Evolutionary conservation across 2,888 invertebrate species (phyloP).

Genomic region (Macrosiphum euphorbiae): DNA sequence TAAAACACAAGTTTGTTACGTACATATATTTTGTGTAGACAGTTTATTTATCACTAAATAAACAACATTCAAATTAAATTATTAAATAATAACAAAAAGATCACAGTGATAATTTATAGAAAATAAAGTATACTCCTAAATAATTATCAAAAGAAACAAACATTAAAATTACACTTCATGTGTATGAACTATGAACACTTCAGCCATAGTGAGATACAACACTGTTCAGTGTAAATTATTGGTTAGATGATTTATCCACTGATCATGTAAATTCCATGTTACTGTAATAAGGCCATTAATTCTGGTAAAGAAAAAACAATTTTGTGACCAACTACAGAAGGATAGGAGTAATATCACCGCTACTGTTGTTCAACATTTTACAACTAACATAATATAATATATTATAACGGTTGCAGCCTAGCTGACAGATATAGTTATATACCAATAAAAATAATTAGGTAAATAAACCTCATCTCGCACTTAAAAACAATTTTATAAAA

Average conservation of each 20-base stretch:
- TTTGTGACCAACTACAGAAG: neutral
- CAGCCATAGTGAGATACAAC: neutral
- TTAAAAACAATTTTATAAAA: conserved; percentile 9
- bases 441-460: neutral
- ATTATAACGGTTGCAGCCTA: neutral
- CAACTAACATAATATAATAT: neutral
- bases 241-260: neutral
- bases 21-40: neutral
- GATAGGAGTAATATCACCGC: neutral
- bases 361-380: neutral
- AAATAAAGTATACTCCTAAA: neutral
- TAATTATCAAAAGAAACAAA: neutral
- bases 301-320: neutral
- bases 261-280: neutral
- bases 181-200: neutral
- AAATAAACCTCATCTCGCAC: neutral
- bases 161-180: neutral
- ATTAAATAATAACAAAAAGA: conserved; percentile 57
- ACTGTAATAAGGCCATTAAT: neutral
- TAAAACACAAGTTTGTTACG: neutral
- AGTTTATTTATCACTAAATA: conserved; percentile 48
- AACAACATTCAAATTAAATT: conserved; percentile 59
- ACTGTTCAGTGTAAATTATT: neutral
- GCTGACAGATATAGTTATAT: neutral
- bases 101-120: conserved; percentile 56